phyloP scores from a whole-genome alignment of 2,888 invertebrate species.

The Plagiodera versicolora region DNA sequence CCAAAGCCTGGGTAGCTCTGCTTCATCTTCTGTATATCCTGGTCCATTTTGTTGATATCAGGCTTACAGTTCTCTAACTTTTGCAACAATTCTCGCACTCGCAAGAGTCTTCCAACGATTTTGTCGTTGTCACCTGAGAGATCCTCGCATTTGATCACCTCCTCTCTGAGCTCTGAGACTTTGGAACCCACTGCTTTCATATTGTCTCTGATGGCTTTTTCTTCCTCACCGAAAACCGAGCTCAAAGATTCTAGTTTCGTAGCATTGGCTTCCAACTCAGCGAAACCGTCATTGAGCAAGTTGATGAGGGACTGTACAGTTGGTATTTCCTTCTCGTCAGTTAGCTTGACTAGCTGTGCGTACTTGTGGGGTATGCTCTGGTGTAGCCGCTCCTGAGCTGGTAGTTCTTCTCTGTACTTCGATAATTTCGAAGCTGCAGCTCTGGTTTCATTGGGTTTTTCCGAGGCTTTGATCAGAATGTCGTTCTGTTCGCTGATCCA shows the following conservation, averaged over 20 bases:
- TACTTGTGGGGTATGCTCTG: constrained; percentile 79
- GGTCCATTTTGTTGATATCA: constrained; percentile 69
- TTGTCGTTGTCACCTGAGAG: constrained; percentile 85
- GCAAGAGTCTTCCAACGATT: constrained; percentile 76
- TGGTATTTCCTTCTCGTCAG: constrained; percentile 70
- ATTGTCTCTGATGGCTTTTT: constrained; percentile 69
- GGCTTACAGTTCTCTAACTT: constrained; percentile 71
- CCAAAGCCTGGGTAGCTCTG: constrained; percentile 76
- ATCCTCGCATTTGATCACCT: constrained; percentile 87
- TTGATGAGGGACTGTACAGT: constrained; percentile 68
- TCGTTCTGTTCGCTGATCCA: constrained; percentile 86
- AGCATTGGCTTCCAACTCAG: constrained; percentile 71
- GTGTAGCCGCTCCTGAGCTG: constrained; percentile 73
- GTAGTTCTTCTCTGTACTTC: constrained; percentile 85
- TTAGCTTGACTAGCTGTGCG: constrained; percentile 75
- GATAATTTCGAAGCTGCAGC: constrained; percentile 75
- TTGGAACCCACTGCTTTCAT: constrained; percentile 72
- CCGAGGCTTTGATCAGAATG: constrained; percentile 72
- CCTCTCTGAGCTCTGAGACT: constrained; percentile 75
- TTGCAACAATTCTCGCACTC: constrained; percentile 71
- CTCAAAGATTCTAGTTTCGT: constrained; percentile 74
- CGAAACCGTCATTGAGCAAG: constrained; percentile 75
- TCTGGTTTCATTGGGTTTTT: constrained; percentile 78
- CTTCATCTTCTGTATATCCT: constrained; percentile 71
- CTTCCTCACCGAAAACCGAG: constrained; percentile 72